These are phyloP conservation scores for Manacus vitellinus DNA, from an alignment of 2,113 vertebrate species.

Conservation along the genomic window DNA sequence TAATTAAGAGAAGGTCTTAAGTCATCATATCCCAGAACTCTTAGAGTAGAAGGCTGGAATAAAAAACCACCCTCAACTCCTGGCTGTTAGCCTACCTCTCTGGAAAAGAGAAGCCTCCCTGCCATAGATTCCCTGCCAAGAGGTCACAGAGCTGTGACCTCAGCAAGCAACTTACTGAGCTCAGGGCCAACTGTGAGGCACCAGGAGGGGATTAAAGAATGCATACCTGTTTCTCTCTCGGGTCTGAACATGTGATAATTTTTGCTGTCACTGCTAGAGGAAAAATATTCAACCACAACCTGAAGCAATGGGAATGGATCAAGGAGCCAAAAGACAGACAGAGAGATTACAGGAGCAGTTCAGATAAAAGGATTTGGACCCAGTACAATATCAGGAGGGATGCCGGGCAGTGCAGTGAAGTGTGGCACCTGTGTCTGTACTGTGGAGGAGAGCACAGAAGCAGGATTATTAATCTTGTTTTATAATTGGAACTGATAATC, in stretches of 20 bases:
- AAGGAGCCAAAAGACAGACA: background rate
- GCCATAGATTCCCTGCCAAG: background rate
- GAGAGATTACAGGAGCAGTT: background rate
- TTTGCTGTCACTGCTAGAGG: background rate
- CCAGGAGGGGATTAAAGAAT: background rate
- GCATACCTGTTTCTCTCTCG: background rate
- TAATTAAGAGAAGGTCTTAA: constrained; percentile 31
- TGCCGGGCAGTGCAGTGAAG: rapidly evolving
- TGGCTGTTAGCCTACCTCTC: background rate
- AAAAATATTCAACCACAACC: background rate
- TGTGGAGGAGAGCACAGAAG: background rate
- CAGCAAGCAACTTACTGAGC: background rate
- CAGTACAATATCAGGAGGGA: background rate
- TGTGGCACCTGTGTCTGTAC: background rate
- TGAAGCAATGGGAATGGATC: background rate
- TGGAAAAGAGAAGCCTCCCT: background rate
- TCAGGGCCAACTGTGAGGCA: background rate
- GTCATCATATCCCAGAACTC: background rate
- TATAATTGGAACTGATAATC: constrained; percentile 1
- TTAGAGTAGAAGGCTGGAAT: background rate
- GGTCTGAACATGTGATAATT: background rate
- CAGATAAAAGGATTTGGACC: background rate
- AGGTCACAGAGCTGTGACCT: background rate
- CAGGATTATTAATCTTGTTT: constrained; percentile 10
- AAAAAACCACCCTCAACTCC: background rate